A percentile compares a stretch with the other conserved stretches of the same genome.
Evolutionary conservation across 2,888 invertebrate genomes (phyloP).

Genomic region (Hydropsyche betteni): DNA sequence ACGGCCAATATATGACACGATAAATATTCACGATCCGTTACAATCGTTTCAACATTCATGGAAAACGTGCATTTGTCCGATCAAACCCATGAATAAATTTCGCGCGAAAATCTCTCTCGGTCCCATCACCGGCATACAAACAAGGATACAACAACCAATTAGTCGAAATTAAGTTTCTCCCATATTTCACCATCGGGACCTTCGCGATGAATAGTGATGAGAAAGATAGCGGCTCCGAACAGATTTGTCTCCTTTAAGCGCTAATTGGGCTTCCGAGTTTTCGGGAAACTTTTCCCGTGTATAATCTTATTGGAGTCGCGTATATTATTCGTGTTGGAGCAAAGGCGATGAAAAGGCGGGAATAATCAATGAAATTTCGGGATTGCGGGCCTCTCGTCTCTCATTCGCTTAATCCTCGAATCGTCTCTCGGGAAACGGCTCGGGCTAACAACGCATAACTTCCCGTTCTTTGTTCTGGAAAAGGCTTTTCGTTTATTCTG

Average conservation of each 20-base stretch:
- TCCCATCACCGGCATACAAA: too few relatives aligned
- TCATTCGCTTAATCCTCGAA: background rate
- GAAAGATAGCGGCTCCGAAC: background rate
- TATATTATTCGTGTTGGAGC: too few relatives aligned
- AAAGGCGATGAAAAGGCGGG: background rate
- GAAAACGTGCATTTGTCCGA: background rate
- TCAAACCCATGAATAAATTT: slow-evolving; percentile 18
- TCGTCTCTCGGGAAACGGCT: slow-evolving; percentile 7
- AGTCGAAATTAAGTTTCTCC: too few relatives aligned
- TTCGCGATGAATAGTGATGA: slow-evolving; percentile 6
- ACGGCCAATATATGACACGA: too few relatives aligned
- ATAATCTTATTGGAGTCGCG: too few relatives aligned
- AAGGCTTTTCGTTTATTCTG: background rate
- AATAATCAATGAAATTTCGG: slow-evolving; percentile 10
- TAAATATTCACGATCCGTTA: background rate
- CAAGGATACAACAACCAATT: too few relatives aligned
- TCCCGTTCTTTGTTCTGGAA: slow-evolving; percentile 9
- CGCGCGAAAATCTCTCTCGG: too few relatives aligned
- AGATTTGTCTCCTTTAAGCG: background rate
- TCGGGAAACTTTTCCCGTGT: too few relatives aligned
- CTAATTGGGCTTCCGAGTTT: too few relatives aligned
- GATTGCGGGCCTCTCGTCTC: background rate
- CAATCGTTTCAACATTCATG: slow-evolving; percentile 21
- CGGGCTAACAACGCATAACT: background rate
- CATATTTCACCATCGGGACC: background rate